These are phyloP conservation scores for Drosophila basisetae DNA, from an alignment of 2,888 invertebrate genomes.

Conservation along the genomic window DNA sequence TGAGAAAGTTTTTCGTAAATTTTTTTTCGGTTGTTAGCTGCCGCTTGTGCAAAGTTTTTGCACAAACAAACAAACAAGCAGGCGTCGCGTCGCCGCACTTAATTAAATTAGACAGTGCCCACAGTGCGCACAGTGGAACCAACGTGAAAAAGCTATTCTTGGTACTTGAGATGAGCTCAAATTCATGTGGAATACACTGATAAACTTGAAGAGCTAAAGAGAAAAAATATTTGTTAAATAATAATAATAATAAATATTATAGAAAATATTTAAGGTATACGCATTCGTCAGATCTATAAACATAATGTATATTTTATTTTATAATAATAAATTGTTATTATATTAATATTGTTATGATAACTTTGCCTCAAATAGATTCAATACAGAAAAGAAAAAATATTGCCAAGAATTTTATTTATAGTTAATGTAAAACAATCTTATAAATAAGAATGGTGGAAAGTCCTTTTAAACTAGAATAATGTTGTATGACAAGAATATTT, in stretches of 20 bases:
- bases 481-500: neutral
- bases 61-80: constrained; percentile 66
- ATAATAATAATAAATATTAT: neutral
- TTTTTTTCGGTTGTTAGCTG: constrained; percentile 25
- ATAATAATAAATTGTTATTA: neutral
- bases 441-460: no score
- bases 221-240: no score
- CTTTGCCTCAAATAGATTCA: neutral
- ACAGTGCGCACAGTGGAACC: constrained; percentile 60
- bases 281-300: neutral
- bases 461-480: no score
- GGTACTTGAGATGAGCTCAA: neutral
- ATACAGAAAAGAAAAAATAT: neutral
- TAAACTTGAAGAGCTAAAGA: neutral
- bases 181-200: constrained; percentile 4
- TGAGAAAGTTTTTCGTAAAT: constrained; percentile 55
- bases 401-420: neutral
- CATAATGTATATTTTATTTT: neutral
- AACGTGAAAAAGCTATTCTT: constrained; percentile 19
- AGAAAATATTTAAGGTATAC: neutral
- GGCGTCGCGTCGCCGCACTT: constrained; percentile 76
- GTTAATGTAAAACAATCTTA: neutral
- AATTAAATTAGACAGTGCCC: constrained; percentile 73
- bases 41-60: constrained; percentile 57
- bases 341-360: neutral